phyloP scores from a whole-genome alignment of 2,888 invertebrate species.

The Blastobasis adustella region DNA sequence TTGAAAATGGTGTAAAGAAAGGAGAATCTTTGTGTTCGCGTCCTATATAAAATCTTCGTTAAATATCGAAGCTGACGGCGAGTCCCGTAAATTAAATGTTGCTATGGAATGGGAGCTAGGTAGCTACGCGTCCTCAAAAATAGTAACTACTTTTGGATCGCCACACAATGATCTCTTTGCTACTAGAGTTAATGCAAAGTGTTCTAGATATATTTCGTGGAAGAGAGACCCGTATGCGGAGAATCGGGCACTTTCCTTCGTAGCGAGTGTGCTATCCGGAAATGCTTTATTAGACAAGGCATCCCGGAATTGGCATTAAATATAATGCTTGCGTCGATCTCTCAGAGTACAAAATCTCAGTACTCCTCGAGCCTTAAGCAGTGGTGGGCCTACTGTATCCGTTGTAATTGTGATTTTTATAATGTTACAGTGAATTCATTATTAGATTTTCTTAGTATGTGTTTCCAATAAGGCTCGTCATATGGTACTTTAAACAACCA shows the following conservation, averaged over 20 bases:
- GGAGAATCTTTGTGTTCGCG: no score
- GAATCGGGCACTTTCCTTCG: slow-evolving; percentile 19
- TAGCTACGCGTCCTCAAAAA: background rate
- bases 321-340: slow-evolving; percentile 11
- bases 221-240: slow-evolving; percentile 11
- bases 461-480: slow-evolving; percentile 6
- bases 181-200: slow-evolving; percentile 13
- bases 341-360: slow-evolving; percentile 9
- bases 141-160: slow-evolving; percentile 4
- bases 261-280: slow-evolving; percentile 12
- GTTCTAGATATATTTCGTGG: slow-evolving; percentile 14
- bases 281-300: slow-evolving; percentile 4
- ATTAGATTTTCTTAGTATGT: slow-evolving; percentile 7
- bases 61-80: slow-evolving; percentile 17
- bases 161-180: slow-evolving; percentile 15
- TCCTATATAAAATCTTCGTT: slow-evolving; percentile 15
- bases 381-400: slow-evolving; percentile 12
- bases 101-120: slow-evolving; percentile 14
- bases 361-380: slow-evolving; percentile 9
- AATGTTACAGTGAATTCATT: background rate
- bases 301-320: slow-evolving; percentile 7
- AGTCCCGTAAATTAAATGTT: slow-evolving; percentile 6
- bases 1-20: no score
- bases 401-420: slow-evolving; percentile 2
- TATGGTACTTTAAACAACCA: slow-evolving; percentile 14